These are phyloP conservation scores for Lepidothrix coronata DNA, from an alignment of 2,113 vertebrate genomes.

Conservation along the genomic window DNA sequence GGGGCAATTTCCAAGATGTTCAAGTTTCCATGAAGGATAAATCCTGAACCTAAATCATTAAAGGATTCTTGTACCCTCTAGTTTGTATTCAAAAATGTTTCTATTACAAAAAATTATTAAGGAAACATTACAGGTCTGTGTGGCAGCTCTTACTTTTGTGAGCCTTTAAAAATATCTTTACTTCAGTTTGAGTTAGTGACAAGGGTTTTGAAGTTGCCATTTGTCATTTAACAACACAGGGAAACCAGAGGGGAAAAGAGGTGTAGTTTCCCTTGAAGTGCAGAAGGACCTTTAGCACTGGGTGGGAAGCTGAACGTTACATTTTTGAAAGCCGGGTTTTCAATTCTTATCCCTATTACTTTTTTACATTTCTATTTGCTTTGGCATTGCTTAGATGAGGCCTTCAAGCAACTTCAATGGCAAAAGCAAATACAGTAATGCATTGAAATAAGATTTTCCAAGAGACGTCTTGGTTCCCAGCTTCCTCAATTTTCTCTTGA, in stretches of 20 bases:
- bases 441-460: not conserved
- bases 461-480: not conserved
- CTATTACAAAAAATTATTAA: not conserved
- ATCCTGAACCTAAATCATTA: not conserved
- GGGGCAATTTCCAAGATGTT: not conserved
- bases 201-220: not conserved
- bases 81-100: not conserved
- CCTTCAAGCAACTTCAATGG: not conserved
- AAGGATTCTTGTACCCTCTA: not conserved
- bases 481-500: not conserved
- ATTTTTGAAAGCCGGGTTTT: not conserved
- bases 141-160: not conserved
- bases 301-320: not conserved
- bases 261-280: not conserved
- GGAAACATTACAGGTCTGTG: not conserved
- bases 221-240: not conserved
- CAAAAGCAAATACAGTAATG: not conserved
- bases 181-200: not conserved
- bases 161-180: not conserved
- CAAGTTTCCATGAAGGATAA: not conserved
- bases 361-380: not conserved
- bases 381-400: not conserved
- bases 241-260: not conserved
- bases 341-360: not conserved
- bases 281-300: not conserved